A percentile compares a stretch with the other conserved stretches of the same genome.
These are phyloP conservation scores for Antechinus flavipes DNA, from an alignment of 2,113 vertebrate genomes.

Conservation along the genomic window DNA sequence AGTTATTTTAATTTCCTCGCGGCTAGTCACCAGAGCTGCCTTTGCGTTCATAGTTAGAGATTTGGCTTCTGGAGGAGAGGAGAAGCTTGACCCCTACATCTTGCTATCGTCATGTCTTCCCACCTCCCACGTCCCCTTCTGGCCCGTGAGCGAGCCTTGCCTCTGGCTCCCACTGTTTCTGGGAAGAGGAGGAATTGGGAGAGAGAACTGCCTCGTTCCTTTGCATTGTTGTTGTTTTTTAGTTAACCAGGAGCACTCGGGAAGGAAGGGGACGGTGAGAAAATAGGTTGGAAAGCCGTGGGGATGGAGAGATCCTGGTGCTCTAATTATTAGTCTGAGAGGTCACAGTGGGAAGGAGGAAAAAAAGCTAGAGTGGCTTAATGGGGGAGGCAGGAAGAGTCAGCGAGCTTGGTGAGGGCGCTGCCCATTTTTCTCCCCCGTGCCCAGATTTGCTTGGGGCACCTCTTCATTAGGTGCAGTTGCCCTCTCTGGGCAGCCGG, in stretches of 20 bases:
- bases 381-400: conserved; percentile 17
- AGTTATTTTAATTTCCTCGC: neutral
- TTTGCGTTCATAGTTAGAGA: conserved; percentile 16
- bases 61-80: neutral
- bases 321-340: neutral
- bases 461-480: conserved; percentile 24
- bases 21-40: neutral
- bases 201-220: neutral
- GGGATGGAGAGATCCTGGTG: neutral
- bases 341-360: neutral
- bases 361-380: neutral
- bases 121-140: neutral
- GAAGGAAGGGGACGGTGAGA: neutral
- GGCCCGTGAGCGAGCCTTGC: conserved; percentile 18
- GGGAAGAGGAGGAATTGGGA: conserved; percentile 26
- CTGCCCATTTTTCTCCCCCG: neutral
- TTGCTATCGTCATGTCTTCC: neutral
- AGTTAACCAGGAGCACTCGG: neutral
- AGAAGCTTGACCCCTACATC: conserved; percentile 15
- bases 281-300: no score
- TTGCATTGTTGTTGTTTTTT: conserved; percentile 26
- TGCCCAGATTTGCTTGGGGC: neutral
- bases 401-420: neutral
- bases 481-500: neutral
- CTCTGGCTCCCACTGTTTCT: neutral